A percentile compares a stretch with the other conserved stretches of the same genome.
Conservation (phyloP, 2,113 vertebrate genomes). For the Hippocampus mohnikei region DNA sequence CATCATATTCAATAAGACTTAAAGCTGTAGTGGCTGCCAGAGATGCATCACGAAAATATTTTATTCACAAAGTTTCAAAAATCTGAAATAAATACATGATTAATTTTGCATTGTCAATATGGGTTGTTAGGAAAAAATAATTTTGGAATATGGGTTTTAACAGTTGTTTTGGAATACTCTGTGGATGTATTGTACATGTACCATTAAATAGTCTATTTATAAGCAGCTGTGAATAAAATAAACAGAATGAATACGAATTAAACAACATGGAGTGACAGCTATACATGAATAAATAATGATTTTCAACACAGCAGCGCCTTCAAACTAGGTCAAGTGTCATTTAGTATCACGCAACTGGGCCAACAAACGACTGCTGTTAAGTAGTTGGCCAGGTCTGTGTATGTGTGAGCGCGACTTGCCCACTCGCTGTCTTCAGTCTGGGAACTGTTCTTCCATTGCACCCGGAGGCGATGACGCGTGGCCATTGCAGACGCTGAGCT, state of each 20-base stretch:
- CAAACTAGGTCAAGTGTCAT: neutral
- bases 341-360: neutral
- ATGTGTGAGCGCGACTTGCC: neutral
- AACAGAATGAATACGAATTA: neutral
- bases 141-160: neutral
- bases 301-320: neutral
- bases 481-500: conserved; percentile 3
- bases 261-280: neutral
- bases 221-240: neutral
- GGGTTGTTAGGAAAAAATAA: neutral
- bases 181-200: neutral
- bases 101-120: neutral
- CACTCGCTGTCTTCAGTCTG: conserved; percentile 8
- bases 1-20: no score
- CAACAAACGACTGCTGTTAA: neutral
- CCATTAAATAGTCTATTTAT: neutral
- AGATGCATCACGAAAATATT: no score
- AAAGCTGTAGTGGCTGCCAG: no score
- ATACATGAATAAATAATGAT: neutral
- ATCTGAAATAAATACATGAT: no score
- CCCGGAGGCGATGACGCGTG: conserved; percentile 14
- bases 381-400: neutral
- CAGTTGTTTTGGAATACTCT: neutral
- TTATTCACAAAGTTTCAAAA: no score
- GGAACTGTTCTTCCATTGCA: conserved; percentile 8